These are phyloP conservation scores for Triplophysa yarkandensis DNA, from an alignment of 2,797 vertebrate genomes.

Conservation along the genomic window DNA sequence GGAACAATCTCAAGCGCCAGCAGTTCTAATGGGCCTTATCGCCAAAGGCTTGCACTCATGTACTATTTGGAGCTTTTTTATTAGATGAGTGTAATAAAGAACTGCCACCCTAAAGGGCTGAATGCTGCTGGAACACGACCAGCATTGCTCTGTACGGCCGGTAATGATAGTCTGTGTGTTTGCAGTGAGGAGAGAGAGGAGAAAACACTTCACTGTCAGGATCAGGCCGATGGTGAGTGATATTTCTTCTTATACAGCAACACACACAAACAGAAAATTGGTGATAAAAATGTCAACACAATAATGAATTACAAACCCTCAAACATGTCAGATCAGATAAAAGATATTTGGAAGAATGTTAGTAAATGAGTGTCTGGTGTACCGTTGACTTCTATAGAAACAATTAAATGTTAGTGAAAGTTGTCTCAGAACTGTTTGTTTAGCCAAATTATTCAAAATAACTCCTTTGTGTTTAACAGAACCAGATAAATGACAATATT, in stretches of 20 bases:
- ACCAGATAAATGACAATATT: too few relatives aligned
- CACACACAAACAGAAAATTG: background rate
- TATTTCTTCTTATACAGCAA: conserved; percentile 26
- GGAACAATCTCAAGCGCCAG: conserved; percentile 1
- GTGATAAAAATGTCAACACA: too few relatives aligned
- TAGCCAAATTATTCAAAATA: too few relatives aligned
- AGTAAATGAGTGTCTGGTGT: too few relatives aligned
- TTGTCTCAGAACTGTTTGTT: too few relatives aligned
- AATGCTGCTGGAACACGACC: conserved; percentile 15
- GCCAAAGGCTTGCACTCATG: conserved; percentile 31
- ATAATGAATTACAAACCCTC: too few relatives aligned
- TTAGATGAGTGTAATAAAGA: conserved; percentile 23
- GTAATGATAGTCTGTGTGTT: conserved; percentile 44
- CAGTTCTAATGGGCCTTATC: conserved; percentile 24
- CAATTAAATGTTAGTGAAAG: too few relatives aligned
- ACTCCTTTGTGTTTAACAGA: too few relatives aligned
- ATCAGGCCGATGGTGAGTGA: conserved; percentile 85
- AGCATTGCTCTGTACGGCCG: conserved; percentile 8
- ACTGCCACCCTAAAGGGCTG: conserved; percentile 18
- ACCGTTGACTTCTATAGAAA: too few relatives aligned
- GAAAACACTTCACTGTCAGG: conserved; percentile 74
- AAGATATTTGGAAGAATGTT: too few relatives aligned
- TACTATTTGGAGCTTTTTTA: conserved; percentile 34
- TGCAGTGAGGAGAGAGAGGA: conserved; percentile 83
- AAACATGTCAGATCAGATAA: too few relatives aligned